These are phyloP conservation scores for Drosophila mauritiana DNA, from an alignment of 1,140 invertebrate species.

Conservation along the genomic window DNA sequence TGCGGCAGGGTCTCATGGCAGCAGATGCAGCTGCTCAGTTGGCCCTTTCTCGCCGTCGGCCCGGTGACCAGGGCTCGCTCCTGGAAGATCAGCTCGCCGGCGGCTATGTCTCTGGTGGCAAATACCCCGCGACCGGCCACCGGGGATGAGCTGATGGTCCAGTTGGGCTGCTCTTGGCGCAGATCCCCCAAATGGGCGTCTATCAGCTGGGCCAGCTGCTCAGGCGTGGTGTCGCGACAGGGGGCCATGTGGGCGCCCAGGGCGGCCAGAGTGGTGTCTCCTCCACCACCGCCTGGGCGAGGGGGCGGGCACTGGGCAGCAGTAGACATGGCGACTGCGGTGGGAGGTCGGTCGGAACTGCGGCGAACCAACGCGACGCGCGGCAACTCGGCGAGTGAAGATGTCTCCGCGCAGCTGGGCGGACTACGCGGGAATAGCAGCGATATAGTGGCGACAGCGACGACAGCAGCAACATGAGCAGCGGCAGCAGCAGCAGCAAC, in stretches of 20 bases:
- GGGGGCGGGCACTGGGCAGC: neutral
- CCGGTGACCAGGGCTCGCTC: constrained; percentile 89
- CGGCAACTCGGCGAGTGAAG: constrained; percentile 65
- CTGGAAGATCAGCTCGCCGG: constrained; percentile 89
- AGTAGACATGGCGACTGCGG: neutral
- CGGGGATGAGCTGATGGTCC: constrained; percentile 64
- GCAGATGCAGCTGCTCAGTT: constrained; percentile 77
- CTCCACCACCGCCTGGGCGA: neutral
- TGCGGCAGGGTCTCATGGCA: constrained; percentile 76
- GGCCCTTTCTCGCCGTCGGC: constrained; percentile 84
- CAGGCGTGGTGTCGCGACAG: constrained; percentile 67
- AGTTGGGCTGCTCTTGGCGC: constrained; percentile 69
- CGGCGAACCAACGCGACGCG: constrained; percentile 58
- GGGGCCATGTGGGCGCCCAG: constrained; percentile 73
- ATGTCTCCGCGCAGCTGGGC: constrained; percentile 35
- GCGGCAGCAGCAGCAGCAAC: constrained; percentile 10
- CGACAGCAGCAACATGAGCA: constrained; percentile 12
- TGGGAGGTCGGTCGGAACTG: constrained; percentile 14
- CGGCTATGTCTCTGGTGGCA: constrained; percentile 87
- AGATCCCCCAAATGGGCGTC: constrained; percentile 75
- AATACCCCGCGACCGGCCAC: constrained; percentile 87
- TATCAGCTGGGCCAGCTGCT: constrained; percentile 75
- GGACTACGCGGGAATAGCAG: constrained; percentile 35
- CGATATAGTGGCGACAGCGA: constrained; percentile 35
- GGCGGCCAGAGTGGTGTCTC: constrained; percentile 54